A percentile compares a stretch with the other conserved stretches of the same genome.
Conservation (phyloP, 2,888 invertebrate species). For the Himalopsyche tibetana region DNA sequence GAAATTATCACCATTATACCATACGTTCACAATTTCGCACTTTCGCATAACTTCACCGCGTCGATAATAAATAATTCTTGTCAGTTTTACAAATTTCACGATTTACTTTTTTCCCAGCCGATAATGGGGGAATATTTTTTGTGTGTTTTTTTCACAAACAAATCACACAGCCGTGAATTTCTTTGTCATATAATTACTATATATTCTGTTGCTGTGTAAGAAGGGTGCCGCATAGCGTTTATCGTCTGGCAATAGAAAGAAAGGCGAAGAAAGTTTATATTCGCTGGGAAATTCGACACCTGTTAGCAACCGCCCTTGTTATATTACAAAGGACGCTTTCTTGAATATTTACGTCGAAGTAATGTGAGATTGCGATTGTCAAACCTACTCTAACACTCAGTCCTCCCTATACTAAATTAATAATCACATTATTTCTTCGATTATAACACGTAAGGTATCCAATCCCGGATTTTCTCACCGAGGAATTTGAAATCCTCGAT, state of each 20-base stretch:
- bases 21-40: too few species aligned
- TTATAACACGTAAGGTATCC: too few species aligned
- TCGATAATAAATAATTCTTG: too few species aligned
- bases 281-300: constrained; percentile 26
- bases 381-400: not conserved
- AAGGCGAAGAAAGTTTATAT: not conserved
- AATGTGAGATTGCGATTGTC: not conserved
- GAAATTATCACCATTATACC: too few species aligned
- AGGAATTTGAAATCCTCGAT: too few species aligned
- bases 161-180: not conserved
- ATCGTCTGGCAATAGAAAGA: not conserved
- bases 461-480: too few species aligned
- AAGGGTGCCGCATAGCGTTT: constrained; percentile 1
- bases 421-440: too few species aligned
- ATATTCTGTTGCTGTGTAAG: too few species aligned
- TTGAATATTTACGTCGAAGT: constrained; percentile 10
- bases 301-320: constrained; percentile 4
- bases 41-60: too few species aligned
- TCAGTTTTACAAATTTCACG: too few species aligned
- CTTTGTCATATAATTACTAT: constrained; percentile 7
- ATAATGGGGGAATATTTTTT: not conserved
- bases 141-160: not conserved
- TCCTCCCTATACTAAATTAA: too few species aligned
- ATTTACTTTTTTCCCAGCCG: too few species aligned
- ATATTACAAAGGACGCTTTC: constrained; percentile 6